Percentiles rank a stretch among this genome's conserved stretches.
These are phyloP conservation scores for Psettodes erumei DNA, from an alignment of 2,113 vertebrate species.

Conservation along the genomic window DNA sequence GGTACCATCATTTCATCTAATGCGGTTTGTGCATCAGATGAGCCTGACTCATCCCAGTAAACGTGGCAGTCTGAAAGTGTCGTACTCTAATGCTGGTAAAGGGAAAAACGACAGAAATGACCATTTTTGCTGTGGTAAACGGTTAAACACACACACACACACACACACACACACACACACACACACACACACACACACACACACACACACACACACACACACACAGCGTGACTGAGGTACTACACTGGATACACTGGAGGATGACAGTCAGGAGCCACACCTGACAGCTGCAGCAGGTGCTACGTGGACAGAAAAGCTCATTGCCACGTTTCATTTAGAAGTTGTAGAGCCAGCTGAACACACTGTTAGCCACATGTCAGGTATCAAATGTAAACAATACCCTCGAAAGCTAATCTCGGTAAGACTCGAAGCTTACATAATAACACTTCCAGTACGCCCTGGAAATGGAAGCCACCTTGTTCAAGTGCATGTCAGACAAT, in stretches of 20 bases:
- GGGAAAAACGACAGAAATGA: too few species aligned
- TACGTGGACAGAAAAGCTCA: constrained; percentile 39
- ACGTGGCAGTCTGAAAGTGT: not conserved
- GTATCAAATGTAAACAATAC: constrained; percentile 9
- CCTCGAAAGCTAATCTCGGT: too few species aligned
- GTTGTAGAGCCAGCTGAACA: not conserved
- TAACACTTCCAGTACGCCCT: not conserved
- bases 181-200: too few species aligned
- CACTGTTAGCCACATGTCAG: not conserved
- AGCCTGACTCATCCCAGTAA: not conserved
- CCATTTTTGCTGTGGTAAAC: too few species aligned
- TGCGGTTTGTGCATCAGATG: not conserved
- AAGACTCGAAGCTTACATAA: not conserved
- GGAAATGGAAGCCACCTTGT: too few species aligned
- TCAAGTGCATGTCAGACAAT: not conserved
- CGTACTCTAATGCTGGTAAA: too few species aligned
- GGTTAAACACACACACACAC: too few species aligned
- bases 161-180: too few species aligned
- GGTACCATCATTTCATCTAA: not conserved
- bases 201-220: too few species aligned
- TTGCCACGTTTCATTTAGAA: not conserved
- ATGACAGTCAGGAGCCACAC: constrained; percentile 24
- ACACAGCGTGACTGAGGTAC: not conserved
- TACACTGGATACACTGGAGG: not conserved
- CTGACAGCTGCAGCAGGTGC: constrained; percentile 23